Conservation (phyloP, 2,797 vertebrate genomes). For the Taeniopygia guttata region DNA sequence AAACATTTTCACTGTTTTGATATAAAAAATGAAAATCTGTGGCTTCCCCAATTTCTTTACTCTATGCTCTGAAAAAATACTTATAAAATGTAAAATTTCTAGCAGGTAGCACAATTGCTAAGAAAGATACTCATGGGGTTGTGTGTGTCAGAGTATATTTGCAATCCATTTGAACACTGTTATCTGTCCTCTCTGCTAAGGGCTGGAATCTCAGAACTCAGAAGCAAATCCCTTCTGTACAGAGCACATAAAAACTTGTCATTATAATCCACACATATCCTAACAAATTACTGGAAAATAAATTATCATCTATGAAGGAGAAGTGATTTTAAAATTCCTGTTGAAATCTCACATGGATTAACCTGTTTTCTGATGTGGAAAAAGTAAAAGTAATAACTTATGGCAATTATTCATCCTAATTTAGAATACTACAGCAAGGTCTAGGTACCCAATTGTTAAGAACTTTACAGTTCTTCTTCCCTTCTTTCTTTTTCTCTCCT, state of each 20-base stretch:
- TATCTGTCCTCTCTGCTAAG: neutral
- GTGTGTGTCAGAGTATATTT: neutral
- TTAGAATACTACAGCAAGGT: neutral
- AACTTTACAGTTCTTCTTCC: neutral
- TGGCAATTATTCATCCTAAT: neutral
- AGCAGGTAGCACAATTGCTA: neutral
- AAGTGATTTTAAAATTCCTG: neutral
- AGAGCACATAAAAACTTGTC: neutral
- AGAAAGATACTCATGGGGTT: neutral
- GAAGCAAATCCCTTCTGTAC: rapidly evolving
- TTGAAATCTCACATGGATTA: neutral
- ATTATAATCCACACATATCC: neutral
- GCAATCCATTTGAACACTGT: neutral
- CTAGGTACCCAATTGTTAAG: neutral
- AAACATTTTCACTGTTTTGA: neutral
- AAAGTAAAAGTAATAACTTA: neutral
- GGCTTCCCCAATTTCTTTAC: neutral
- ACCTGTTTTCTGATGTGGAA: neutral
- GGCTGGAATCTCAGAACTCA: neutral
- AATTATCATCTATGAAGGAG: neutral
- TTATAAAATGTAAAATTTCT: neutral
- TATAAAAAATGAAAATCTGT: neutral
- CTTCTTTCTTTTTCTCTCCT: neutral
- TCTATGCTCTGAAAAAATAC: neutral
- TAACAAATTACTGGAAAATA: neutral